These are phyloP conservation scores for Gymnothorax reevesii DNA, from an alignment of 2,797 vertebrate species.

Conservation along the genomic window DNA sequence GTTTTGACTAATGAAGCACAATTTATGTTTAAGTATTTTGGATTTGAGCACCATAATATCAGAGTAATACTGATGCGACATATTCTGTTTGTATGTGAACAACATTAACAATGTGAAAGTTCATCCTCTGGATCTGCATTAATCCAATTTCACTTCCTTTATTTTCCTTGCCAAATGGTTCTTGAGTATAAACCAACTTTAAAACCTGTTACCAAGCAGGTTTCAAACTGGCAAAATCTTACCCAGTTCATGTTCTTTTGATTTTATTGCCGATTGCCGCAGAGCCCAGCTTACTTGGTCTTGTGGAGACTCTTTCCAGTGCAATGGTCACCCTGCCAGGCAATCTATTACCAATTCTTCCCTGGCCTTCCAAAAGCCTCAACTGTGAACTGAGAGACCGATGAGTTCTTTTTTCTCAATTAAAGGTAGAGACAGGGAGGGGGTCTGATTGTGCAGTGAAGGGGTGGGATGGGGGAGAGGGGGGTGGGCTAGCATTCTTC, in stretches of 20 bases:
- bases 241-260: neutral
- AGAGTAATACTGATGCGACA: neutral
- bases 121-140: neutral
- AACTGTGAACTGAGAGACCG: neutral
- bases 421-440: neutral
- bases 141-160: neutral
- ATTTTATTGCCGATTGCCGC: neutral
- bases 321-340: constrained; percentile 39
- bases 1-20: neutral
- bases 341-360: constrained; percentile 21
- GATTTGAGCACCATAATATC: neutral
- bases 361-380: neutral
- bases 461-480: neutral
- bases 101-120: neutral
- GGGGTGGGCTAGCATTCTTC: constrained; percentile 10
- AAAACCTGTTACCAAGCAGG: constrained; percentile 12
- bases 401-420: constrained; percentile 7
- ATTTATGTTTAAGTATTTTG: neutral
- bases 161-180: constrained; percentile 5
- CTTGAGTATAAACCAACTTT: neutral
- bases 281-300: constrained; percentile 10
- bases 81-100: neutral
- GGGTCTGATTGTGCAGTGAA: neutral
- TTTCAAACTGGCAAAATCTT: neutral
- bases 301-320: neutral